Base-by-base conservation (phyloP, 1,140 invertebrate species). In the Ostrea denselamellosa region DNA sequence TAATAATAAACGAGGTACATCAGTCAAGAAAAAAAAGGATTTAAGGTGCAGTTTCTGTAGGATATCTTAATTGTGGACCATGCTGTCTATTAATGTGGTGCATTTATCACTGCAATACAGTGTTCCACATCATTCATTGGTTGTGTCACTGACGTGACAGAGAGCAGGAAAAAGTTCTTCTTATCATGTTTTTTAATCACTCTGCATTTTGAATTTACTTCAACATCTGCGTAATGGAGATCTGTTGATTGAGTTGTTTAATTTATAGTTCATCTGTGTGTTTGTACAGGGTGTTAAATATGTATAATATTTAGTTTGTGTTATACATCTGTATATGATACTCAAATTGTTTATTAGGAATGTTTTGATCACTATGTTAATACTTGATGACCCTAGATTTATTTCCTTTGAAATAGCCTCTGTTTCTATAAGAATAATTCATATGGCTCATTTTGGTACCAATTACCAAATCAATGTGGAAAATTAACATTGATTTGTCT, bases 401-500 rank as follows among this genome's bases (percentile, higher is more conserved):
- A 62, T n/a, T 19, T 62, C 56, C 56, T 62, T 62, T 62, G 12
- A 19, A 19, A 62, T 1, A 19, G 14, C 17, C 56, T 44, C 34
- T 44, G 34, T 44, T 44, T 44, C 34, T 62, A 14, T 62, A 62
- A 62, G 19, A 62, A 62, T 62, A 62, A 19, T 14, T 62, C 17
- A 0, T 19, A 19, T 28, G 25, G 68, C 12, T 77, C 68, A 28
- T 77, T 77, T 77, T 25, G 9, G 25, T 14, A 28, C 0, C 68
- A 77, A 77, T 77, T 77, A 77, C 28, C 28, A 25, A 34, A 77
- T 77, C 68, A 77, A 25, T 77, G 22, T 0, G 14, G 25, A 34
- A 77, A 77, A 77, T 17, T 77, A 14, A 10, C 68, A 77, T 77
- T 34, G 68, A 77, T 77, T 77, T 28, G 68, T 12, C 68, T 77